Evolutionary conservation across 2,113 vertebrate genomes (phyloP).

Genomic region (Anguilla japonica): DNA sequence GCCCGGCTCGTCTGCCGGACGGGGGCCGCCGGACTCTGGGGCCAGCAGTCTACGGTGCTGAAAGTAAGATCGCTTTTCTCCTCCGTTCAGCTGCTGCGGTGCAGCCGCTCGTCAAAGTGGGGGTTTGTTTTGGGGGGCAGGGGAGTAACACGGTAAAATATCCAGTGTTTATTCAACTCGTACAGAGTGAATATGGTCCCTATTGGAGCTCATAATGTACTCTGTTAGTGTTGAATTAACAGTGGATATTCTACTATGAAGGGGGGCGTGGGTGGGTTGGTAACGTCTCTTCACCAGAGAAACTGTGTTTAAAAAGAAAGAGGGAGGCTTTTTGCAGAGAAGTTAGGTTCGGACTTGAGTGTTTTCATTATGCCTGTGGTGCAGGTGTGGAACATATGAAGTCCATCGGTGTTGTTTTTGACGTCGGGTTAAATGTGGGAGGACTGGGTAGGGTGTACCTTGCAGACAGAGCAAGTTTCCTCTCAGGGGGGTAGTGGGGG

Average conservation of each 20-base stretch:
- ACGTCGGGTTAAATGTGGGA: not conserved
- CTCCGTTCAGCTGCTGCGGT: not conserved
- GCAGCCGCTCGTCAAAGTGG: not conserved
- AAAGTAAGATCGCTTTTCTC: constrained; percentile 53
- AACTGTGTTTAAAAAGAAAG: not conserved
- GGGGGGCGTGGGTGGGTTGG: not conserved
- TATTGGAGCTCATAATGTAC: no score
- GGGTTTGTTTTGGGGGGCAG: not conserved
- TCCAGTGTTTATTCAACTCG: no score
- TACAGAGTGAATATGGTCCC: no score
- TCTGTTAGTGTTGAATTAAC: no score
- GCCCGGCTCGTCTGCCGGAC: constrained; percentile 42
- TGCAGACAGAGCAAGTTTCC: not conserved
- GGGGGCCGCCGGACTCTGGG: constrained; percentile 43
- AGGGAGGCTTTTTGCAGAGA: not conserved
- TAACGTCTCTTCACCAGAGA: not conserved
- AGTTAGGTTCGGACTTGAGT: not conserved
- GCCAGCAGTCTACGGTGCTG: constrained; percentile 45
- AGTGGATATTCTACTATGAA: no score
- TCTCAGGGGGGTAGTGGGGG: not conserved
- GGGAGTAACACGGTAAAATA: not conserved
- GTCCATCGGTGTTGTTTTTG: not conserved
- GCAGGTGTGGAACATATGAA: not conserved
- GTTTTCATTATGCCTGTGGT: not conserved
- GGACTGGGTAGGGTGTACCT: not conserved